Evolutionary conservation across 92 coral and sea anemone species (phyloP), one percentile per base, ranked within the genome.

Genomic region (Palythoa grandiflora): DNA sequence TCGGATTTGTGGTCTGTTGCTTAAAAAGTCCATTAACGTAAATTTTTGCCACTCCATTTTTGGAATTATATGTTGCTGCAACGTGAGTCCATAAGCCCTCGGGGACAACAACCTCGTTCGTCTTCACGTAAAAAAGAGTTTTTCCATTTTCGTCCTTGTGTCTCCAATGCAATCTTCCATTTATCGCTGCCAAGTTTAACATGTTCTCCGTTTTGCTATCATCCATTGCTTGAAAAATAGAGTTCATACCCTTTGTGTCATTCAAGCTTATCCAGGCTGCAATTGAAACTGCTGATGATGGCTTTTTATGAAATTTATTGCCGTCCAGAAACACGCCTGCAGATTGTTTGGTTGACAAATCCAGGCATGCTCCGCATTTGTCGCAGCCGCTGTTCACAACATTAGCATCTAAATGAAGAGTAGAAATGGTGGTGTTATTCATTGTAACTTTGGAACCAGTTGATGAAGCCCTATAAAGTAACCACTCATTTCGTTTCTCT

Each of bases 341-440:
- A 51, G 92, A 79, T 66, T 80, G 88, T 48, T 93, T 87, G 37
- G 93, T 87, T 60, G 96, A 93, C 28, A 96, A 94, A 80, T 97
- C 99, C 68, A 97, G 83, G 94, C 99, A 97, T 84, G 98, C 96
- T 71, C 99, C 99, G 68, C 99, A 97, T 73, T 95, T 97, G 93
- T 97, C 99, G 84, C 99, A 97, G 48, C 98, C 99, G 87, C 94
- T 90, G 91, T 63, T 91, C 75, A 93, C 48, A 55, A 95, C 89
- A 70, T 87, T 91, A 28, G 99, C 99, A 55, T 94, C 99, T 97
- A 78, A 14, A 61, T 68, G 65, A 78, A 38, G 52, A 19, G 70
- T 4, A 44, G 50, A 44, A 44, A 44, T 44, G 50, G 3, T 44
- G 50, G 4, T 44, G 50, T 44, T 44, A 44, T 44, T 44, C 50